A percentile compares a stretch with the other conserved stretches of the same genome.
phyloP scores from a whole-genome alignment of 2,888 invertebrate genomes.

The Phaedon cochleariae region DNA sequence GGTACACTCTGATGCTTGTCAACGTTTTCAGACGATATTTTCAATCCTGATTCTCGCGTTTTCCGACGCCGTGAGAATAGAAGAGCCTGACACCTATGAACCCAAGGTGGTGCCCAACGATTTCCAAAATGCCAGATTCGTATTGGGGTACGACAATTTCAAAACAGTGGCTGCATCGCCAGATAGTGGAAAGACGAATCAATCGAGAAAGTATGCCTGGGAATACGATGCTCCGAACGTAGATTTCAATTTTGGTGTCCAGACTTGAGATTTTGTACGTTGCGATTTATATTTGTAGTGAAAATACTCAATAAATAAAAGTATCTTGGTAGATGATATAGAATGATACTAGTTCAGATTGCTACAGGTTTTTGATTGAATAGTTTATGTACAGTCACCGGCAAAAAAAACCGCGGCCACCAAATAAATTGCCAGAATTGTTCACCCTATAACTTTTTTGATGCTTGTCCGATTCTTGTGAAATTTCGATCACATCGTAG shows the following conservation, averaged over 20 bases:
- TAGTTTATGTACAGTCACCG: too few species aligned
- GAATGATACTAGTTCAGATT: too few species aligned
- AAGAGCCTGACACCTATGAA: conserved; percentile 32
- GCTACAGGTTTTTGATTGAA: too few species aligned
- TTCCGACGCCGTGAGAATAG: conserved; percentile 11
- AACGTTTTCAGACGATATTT: background rate
- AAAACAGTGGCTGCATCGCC: conserved; percentile 21
- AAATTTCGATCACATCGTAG: too few species aligned
- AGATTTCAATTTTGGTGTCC: background rate
- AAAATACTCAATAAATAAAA: too few species aligned
- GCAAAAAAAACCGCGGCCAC: too few species aligned
- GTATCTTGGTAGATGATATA: too few species aligned
- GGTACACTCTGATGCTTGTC: too few species aligned
- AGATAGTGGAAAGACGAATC: background rate
- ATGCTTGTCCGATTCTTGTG: too few species aligned
- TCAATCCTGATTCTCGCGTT: background rate
- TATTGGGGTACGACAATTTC: conserved; percentile 35
- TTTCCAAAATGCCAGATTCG: conserved; percentile 27
- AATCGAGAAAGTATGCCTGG: conserved; percentile 20
- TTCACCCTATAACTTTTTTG: too few species aligned
- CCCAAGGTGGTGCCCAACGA: conserved; percentile 28
- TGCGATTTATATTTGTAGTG: too few species aligned
- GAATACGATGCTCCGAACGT: background rate
- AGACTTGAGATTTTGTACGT: background rate
- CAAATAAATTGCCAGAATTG: too few species aligned